Conservation (phyloP, 1,140 invertebrate species). For the Lordiphosa clarofinis region DNA sequence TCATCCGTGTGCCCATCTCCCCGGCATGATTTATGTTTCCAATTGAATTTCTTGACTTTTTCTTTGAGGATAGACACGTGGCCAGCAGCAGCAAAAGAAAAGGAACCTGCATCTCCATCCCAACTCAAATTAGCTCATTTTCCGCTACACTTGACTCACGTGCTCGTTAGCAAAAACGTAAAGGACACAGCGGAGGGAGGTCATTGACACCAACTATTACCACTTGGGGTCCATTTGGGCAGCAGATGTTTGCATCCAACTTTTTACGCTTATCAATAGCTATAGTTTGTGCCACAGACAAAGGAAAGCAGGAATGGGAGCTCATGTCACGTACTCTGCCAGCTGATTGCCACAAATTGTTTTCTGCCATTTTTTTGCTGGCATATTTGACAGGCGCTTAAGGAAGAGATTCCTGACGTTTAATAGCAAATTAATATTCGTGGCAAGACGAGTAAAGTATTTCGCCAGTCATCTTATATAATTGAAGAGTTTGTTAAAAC, state of each 20-base stretch:
- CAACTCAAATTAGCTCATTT: conserved; percentile 68
- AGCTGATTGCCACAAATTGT: conserved; percentile 73
- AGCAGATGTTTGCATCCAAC: conserved; percentile 67
- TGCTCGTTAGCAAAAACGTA: conserved; percentile 55
- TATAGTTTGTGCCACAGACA: conserved; percentile 26
- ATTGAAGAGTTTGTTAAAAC: conserved; percentile 7
- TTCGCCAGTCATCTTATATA: conserved; percentile 1
- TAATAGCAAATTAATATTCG: conserved; percentile 55
- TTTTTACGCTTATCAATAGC: conserved; percentile 27
- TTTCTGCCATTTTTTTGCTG: conserved; percentile 59
- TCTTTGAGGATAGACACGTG: conserved; percentile 43
- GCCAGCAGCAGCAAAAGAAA: conserved; percentile 24
- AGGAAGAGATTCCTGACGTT: conserved; percentile 32
- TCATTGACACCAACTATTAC: conserved; percentile 51
- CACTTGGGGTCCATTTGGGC: conserved; percentile 22
- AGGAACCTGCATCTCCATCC: conserved; percentile 16
- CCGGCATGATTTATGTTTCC: conserved; percentile 64
- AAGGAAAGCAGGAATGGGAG: neutral
- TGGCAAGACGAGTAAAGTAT: conserved; percentile 25
- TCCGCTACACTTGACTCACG: conserved; percentile 71
- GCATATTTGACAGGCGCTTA: conserved; percentile 64
- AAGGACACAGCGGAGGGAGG: conserved; percentile 27
- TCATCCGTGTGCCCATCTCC: conserved; percentile 35
- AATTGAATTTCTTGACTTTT: conserved; percentile 75
- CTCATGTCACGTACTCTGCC: conserved; percentile 63